Evolutionary conservation across 2,888 invertebrate species (phyloP).

Genomic region (Drepana falcataria): DNA sequence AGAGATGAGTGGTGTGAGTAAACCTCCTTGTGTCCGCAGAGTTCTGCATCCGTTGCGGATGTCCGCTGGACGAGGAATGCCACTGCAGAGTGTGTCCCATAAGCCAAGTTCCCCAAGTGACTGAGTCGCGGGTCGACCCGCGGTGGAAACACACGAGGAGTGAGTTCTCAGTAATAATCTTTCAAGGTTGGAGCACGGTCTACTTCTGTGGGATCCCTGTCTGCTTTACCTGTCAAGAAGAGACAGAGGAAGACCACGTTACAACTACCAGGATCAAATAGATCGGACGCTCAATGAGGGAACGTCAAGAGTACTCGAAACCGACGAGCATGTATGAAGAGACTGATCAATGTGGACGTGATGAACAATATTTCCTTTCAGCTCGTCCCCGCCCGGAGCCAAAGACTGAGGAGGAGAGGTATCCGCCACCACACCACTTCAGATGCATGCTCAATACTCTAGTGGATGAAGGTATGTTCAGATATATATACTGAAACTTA

Average conservation of each 20-base stretch:
- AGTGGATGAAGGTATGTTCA: slow-evolving; percentile 44
- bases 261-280: too few relatives aligned
- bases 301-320: too few relatives aligned
- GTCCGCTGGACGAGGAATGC: slow-evolving; percentile 33
- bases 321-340: too few relatives aligned
- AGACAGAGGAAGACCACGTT: too few relatives aligned
- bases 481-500: not conserved
- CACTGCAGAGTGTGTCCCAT: slow-evolving; percentile 39
- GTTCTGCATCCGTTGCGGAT: slow-evolving; percentile 43
- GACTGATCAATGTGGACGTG: too few relatives aligned
- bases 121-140: slow-evolving; percentile 37
- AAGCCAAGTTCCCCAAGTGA: slow-evolving; percentile 25
- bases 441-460: slow-evolving; percentile 42
- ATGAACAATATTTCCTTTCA: slow-evolving; percentile 10
- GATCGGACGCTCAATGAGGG: too few relatives aligned
- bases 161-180: slow-evolving; percentile 6
- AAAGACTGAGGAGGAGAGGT: slow-evolving; percentile 31
- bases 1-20: too few relatives aligned
- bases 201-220: too few relatives aligned
- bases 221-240: too few relatives aligned
- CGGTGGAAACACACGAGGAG: slow-evolving; percentile 41
- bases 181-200: too few relatives aligned
- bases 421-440: slow-evolving; percentile 47
- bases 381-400: slow-evolving; percentile 19
- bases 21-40: slow-evolving; percentile 19